Base-by-base conservation (phyloP, 2,888 invertebrate species). In the Lydus trimaculatus region DNA sequence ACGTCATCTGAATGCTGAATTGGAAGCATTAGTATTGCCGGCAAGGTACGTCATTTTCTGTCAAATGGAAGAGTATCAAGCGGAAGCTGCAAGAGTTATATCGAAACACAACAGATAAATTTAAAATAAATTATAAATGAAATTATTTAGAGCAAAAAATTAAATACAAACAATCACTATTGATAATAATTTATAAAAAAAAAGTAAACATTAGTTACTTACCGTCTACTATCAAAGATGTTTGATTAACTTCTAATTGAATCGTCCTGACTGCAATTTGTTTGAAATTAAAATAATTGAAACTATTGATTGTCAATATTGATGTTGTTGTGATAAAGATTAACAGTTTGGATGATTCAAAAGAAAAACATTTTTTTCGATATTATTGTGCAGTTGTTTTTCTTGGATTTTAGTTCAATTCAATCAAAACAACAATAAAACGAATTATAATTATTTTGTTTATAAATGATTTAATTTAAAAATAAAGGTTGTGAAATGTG, bases 41-140 rank as follows among this genome's bases (percentile, higher is more conserved):
- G 96, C 97, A 84, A 95, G 97, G 97, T 93, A 92, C 89, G 91
- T 92, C 88, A 91, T 92, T 88, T 92, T 92, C 90, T 92, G 92
- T 89, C 92, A 92, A 90, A 91, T 92, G 91, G 92, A 92, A 88
- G 92, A 92, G 88, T 91, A 91, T 87, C 92, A 92, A 89, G 90
- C 91, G 87, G 92, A 92, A 88, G 91, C 89, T 86, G 89, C 91
- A 86, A 88, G 90, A 87, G 89, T 89, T 85, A 87, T 88, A 86
- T 87, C 90, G 87, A 88, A 89, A 87, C 89, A 89, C 86, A 88
- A 88, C 86, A 80, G 81, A 82, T 82, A 80, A 79, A 79, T 73
- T 76, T 73, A 76, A 68, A 72, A 64, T 59, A 63, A 61, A 66
- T 23, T 11, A 52, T 43, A 65, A 66, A 65, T 43, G 17, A 58